Conservation (phyloP, 2,888 invertebrate genomes). For the Tetropium fuscum region DNA sequence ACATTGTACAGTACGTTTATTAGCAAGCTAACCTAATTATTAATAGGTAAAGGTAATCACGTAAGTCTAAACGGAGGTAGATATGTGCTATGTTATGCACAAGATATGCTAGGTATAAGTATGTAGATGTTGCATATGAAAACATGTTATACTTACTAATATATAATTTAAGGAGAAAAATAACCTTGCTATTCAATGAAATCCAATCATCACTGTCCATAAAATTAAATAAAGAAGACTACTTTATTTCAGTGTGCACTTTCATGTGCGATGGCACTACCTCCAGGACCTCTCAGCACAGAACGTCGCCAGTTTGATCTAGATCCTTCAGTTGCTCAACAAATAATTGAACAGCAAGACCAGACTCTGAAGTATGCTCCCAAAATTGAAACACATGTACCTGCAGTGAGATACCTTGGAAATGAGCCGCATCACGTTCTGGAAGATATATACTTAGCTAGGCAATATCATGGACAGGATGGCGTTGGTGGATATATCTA, state of each 20-base stretch:
- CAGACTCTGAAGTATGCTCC: constrained; percentile 66
- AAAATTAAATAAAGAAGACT: no score
- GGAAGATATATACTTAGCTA: constrained; percentile 78
- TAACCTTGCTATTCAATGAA: no score
- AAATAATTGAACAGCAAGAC: constrained; percentile 67
- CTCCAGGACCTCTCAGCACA: constrained; percentile 55
- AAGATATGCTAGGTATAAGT: no score
- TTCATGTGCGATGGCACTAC: constrained; percentile 10
- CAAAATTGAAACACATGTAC: constrained; percentile 69
- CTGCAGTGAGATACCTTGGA: constrained; percentile 63
- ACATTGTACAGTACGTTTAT: no score
- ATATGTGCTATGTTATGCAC: no score
- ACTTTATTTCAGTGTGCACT: constrained; percentile 31
- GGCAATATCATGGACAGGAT: constrained; percentile 79
- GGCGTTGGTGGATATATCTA: constrained; percentile 75
- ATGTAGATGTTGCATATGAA: no score
- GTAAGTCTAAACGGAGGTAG: no score
- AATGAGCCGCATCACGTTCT: constrained; percentile 73
- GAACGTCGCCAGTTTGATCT: constrained; percentile 69
- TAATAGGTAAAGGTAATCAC: no score
- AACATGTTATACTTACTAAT: no score
- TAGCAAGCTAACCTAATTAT: no score
- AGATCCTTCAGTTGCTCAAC: constrained; percentile 68
- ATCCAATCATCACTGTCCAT: no score
- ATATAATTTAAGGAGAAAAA: no score